Conservation (phyloP, 2,113 vertebrate species). For the Dryoscopus gambensis region DNA sequence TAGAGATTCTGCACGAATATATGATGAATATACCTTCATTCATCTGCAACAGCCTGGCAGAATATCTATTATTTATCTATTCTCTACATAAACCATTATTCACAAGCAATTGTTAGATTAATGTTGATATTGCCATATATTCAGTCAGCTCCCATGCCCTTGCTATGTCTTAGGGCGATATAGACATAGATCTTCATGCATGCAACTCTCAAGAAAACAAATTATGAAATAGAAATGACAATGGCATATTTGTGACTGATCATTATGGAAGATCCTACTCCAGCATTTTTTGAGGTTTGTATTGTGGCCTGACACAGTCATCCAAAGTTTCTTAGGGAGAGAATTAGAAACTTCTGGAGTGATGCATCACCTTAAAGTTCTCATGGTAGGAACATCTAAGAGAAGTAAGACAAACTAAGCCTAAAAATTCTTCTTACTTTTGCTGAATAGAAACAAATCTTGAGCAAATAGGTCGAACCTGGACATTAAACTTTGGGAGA, state of each 20-base stretch:
- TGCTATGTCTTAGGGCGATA: not conserved
- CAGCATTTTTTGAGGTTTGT: not conserved
- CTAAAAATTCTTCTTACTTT: not conserved
- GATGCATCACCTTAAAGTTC: not conserved
- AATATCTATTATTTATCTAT: not conserved
- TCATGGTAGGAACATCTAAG: not conserved
- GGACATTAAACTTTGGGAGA: not conserved
- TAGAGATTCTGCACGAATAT: not conserved
- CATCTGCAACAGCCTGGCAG: not conserved
- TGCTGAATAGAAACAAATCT: not conserved
- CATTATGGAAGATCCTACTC: not conserved
- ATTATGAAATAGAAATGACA: not conserved
- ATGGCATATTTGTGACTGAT: not conserved
- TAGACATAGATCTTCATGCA: not conserved
- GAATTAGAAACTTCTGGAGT: not conserved
- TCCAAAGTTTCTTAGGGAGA: not conserved
- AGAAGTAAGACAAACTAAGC: not conserved
- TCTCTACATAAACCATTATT: not conserved
- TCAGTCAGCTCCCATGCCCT: not conserved
- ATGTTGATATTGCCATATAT: not conserved
- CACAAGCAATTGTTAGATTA: not conserved
- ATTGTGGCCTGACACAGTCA: accelerated
- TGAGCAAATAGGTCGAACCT: not conserved
- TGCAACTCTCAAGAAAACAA: not conserved
- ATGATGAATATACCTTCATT: not conserved